Evolutionary conservation across 2,888 invertebrate genomes (phyloP).

Genomic region (Conomelus anceps): DNA sequence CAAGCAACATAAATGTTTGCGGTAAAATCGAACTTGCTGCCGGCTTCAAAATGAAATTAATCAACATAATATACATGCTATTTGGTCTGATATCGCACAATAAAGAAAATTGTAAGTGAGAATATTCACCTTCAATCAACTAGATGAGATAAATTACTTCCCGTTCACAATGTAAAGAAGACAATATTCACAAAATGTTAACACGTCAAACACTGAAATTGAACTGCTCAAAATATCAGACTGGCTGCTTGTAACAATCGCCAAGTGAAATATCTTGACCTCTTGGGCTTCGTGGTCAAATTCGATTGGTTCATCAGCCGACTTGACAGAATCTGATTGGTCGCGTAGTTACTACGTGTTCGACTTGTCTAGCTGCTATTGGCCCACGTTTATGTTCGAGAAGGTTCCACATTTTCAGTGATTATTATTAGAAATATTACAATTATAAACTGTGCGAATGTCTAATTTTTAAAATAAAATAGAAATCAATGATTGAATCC

Average conservation of each 20-base stretch:
- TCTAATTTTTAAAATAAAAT: not conserved
- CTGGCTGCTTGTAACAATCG: not conserved
- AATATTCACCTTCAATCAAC: not conserved
- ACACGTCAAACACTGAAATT: not conserved
- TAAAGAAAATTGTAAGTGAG: not conserved
- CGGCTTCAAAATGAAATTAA: not conserved
- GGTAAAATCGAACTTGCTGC: not conserved
- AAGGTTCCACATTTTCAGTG: slow-evolving; percentile 1
- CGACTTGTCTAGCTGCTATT: slow-evolving; percentile 55
- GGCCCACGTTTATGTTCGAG: slow-evolving; percentile 54
- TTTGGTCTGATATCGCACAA: not conserved
- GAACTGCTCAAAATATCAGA: not conserved
- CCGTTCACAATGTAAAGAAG: not conserved
- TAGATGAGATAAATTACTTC: not conserved
- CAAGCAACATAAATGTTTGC: not conserved
- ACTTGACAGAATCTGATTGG: slow-evolving; percentile 34
- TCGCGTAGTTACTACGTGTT: slow-evolving; percentile 44
- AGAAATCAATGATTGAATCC: too few species aligned
- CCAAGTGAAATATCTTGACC: slow-evolving; percentile 4
- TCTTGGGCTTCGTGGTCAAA: slow-evolving; percentile 16
- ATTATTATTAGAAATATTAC: not conserved
- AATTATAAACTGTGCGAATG: not conserved
- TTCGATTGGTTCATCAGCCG: slow-evolving; percentile 9
- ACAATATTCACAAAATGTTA: not conserved
- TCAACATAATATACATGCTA: too few species aligned